Evolutionary conservation across 2,113 vertebrate genomes (phyloP).

Genomic region (Cheirogaleus medius): DNA sequence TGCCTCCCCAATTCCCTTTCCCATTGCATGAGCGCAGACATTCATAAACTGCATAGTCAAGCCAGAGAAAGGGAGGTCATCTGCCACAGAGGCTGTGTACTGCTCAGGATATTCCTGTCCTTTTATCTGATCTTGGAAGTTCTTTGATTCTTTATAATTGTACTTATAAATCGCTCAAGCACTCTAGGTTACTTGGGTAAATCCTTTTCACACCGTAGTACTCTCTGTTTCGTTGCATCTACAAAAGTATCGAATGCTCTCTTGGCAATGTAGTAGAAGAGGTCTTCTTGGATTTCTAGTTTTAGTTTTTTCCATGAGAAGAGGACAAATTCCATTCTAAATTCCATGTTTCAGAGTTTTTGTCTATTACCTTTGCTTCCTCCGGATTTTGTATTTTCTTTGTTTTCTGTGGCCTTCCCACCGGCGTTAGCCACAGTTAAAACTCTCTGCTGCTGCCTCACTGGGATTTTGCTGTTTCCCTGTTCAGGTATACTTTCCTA

Average conservation of each 20-base stretch:
- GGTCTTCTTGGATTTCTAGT: background rate
- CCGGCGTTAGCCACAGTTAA: background rate
- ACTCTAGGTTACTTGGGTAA: background rate
- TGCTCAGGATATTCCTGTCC: background rate
- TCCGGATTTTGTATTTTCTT: conserved; percentile 29
- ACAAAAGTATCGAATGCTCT: background rate
- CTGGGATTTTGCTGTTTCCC: conserved; percentile 19
- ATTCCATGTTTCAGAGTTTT: background rate
- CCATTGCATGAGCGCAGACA: background rate
- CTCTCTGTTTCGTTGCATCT: background rate
- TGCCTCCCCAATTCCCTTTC: background rate
- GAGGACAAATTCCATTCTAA: background rate
- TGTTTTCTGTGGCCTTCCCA: background rate
- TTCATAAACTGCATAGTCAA: background rate
- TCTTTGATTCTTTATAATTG: background rate
- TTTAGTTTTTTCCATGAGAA: background rate
- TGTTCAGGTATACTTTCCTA: conserved; percentile 43
- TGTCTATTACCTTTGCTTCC: too few relatives aligned
- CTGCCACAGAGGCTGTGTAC: background rate
- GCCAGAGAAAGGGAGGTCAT: background rate
- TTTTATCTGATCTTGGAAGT: background rate
- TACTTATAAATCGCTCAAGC: background rate
- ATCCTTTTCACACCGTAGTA: background rate
- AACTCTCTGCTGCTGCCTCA: background rate
- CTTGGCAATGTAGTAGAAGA: background rate